Percentiles rank a stretch among this genome's conserved stretches.
Evolutionary conservation across 2,797 vertebrate species (phyloP).

Genomic region (Characodon lateralis): DNA sequence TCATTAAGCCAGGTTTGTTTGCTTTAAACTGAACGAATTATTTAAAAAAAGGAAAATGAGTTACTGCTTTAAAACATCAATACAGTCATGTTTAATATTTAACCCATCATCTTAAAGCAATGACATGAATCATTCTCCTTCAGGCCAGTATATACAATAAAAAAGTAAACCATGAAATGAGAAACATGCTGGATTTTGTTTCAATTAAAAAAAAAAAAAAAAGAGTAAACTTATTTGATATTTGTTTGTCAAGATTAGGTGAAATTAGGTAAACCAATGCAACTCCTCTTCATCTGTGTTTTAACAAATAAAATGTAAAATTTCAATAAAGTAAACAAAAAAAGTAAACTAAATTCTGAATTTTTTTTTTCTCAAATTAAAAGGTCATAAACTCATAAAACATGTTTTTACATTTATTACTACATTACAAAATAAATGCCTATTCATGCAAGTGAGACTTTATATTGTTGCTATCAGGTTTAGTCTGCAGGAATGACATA

Average conservation of each 20-base stretch:
- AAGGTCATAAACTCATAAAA: constrained; percentile 22
- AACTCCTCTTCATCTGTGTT: not conserved
- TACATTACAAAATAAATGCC: constrained; percentile 53
- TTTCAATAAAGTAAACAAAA: not conserved
- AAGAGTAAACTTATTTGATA: not conserved
- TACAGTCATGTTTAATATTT: not conserved
- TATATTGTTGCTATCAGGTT: constrained; percentile 20
- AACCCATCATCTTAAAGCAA: not conserved
- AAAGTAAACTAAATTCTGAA: not conserved
- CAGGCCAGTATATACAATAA: not conserved
- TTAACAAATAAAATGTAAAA: not conserved
- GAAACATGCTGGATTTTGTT: not conserved
- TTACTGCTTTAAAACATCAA: not conserved
- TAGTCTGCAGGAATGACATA: constrained; percentile 45
- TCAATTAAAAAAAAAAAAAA: not conserved
- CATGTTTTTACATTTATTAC: constrained; percentile 51
- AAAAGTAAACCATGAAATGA: not conserved
- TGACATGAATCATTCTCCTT: not conserved
- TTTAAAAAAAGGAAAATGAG: not conserved
- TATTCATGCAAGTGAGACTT: constrained; percentile 40
- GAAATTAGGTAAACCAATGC: not conserved
- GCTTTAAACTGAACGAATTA: not conserved
- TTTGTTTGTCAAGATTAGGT: not conserved
- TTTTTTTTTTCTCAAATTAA: not conserved
- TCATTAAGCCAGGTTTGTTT: not conserved